Evolutionary conservation across 2,888 invertebrate genomes (phyloP), one percentile per base, ranked within the genome.

Genomic region (Rhagium mordax): DNA sequence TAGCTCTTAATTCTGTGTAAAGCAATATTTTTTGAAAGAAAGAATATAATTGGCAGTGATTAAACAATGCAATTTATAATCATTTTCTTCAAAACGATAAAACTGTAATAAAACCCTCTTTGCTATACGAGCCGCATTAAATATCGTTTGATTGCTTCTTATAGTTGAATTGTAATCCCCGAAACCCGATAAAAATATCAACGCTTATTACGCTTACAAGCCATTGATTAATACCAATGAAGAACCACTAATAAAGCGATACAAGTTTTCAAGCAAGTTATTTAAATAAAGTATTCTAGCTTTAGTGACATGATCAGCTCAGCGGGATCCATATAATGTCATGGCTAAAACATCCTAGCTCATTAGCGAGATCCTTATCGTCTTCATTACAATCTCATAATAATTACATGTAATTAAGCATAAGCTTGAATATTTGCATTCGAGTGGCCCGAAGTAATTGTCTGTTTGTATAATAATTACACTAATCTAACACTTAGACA

Each of bases 331-430:
- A 48, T 68, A 68, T 74, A 74, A 74, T 71, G 67, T 49, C 66
- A n/a, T 55, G 69, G 51, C 71, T 49, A 59, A 74, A 68, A 59
- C 70, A 71, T 66, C 74, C 68, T 33, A 65, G 13, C 77, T 77
- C 75, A 77, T 77, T 75, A 77, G 75, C 65, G 53, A 71, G 72
- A 77, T 75, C 70, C 70, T 75, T 77, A 77, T 77, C 77, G 74
- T 70, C 49, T 51, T 64, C 69, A 74, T 75, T 77, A 75, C 73
- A 53, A 71, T 67, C 73, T 73, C 61, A 61, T 71, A 61, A 72
- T 64, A 64, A 64, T 29, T 51, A 29, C 64, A 27, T 24, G 18
- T 49, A 64, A 59, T 59, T 59, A 59, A 59, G 33, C 33, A 64
- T 47, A 49, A 29, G 27, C 64, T 27, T 51, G 64, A 13, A 21